Conservation (phyloP, 1,140 invertebrate species). For the Aplysia californica region DNA sequence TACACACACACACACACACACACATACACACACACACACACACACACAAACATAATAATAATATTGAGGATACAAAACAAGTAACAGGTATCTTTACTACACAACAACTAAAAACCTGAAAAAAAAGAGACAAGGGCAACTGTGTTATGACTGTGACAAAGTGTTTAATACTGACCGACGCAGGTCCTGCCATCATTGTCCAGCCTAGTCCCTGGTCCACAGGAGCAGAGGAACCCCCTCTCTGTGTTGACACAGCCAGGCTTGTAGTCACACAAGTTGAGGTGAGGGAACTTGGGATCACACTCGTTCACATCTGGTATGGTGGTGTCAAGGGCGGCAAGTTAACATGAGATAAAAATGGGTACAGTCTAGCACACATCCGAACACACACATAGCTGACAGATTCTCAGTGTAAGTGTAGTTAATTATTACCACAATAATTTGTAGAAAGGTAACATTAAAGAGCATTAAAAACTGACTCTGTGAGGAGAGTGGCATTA, state of each 20-base stretch:
- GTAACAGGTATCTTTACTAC: too few relatives aligned
- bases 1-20: too few relatives aligned
- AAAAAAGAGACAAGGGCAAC: too few relatives aligned
- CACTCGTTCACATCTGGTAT: conserved; percentile 44
- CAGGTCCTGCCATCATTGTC: conserved; percentile 46
- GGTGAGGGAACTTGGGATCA: neutral
- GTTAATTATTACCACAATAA: neutral
- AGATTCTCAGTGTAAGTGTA: neutral
- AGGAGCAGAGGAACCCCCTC: conserved; percentile 60
- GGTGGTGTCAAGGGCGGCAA: neutral
- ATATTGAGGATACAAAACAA: too few relatives aligned
- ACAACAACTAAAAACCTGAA: too few relatives aligned
- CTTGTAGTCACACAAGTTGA: conserved; percentile 23
- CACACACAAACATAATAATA: too few relatives aligned
- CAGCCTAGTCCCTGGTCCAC: conserved; percentile 43
- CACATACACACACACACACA: too few relatives aligned
- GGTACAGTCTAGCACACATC: neutral
- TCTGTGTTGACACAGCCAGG: conserved; percentile 55
- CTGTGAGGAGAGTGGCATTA: too few relatives aligned
- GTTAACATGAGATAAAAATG: neutral
- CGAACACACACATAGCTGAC: neutral
- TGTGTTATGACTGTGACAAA: too few relatives aligned
- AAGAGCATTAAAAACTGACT: too few relatives aligned
- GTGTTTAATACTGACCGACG: conserved; percentile 36
- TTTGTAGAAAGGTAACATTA: too few relatives aligned